phyloP scores from a whole-genome alignment of 2,797 vertebrate species.

The Acanthurus lineatus region DNA sequence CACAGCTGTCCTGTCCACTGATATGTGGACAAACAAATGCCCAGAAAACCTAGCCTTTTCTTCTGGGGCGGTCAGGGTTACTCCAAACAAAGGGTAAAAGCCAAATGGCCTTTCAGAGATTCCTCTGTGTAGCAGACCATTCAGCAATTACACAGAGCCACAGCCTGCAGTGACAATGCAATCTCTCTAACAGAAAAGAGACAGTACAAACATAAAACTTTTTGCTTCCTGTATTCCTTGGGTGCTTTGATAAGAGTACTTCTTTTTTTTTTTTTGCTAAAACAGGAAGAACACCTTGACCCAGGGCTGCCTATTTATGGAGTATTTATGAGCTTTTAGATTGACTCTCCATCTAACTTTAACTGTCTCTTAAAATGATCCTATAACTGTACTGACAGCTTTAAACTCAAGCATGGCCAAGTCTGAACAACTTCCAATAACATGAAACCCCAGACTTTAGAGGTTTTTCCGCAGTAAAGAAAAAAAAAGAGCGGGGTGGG shows the following conservation, averaged over 20 bases:
- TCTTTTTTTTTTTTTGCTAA: slow-evolving; percentile 29
- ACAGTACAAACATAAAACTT: slow-evolving; percentile 38
- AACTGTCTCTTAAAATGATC: slow-evolving; percentile 71
- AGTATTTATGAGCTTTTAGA: slow-evolving; percentile 80
- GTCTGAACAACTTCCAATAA: slow-evolving; percentile 58
- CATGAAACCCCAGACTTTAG: slow-evolving; percentile 52
- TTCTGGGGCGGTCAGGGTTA: slow-evolving; percentile 86
- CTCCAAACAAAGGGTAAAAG: slow-evolving; percentile 87
- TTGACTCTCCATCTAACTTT: slow-evolving; percentile 64
- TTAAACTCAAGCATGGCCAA: slow-evolving; percentile 61
- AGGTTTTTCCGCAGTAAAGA: slow-evolving; percentile 51
- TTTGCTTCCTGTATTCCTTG: slow-evolving; percentile 25
- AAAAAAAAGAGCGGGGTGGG: slow-evolving; percentile 68
- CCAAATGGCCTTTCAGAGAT: slow-evolving; percentile 87
- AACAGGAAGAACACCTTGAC: slow-evolving; percentile 28
- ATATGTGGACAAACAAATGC: slow-evolving; percentile 90
- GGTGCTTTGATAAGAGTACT: slow-evolving; percentile 13
- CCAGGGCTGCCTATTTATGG: slow-evolving; percentile 44
- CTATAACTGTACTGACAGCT: slow-evolving; percentile 69
- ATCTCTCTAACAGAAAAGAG: slow-evolving; percentile 30
- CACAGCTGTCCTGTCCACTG: slow-evolving; percentile 90
- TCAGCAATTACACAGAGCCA: slow-evolving; percentile 77
- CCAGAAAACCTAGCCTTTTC: slow-evolving; percentile 83
- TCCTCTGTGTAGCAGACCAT: slow-evolving; percentile 85
- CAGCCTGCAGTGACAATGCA: slow-evolving; percentile 50